Evolutionary conservation across 2,797 vertebrate genomes (phyloP).

Genomic region (Scyliorhinus canicula): DNA sequence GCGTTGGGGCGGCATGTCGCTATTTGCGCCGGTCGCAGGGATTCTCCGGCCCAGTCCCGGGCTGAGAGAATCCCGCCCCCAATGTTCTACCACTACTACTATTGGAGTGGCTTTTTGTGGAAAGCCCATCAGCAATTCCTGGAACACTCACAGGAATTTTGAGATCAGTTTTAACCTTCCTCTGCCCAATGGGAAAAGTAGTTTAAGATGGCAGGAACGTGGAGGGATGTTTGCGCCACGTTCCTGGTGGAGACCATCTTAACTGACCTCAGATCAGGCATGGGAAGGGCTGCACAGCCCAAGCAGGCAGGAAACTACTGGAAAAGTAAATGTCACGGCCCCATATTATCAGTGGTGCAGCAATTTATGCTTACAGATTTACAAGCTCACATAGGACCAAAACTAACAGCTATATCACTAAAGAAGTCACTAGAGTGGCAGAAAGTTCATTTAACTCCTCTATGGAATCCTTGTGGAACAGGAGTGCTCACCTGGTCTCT

Average conservation of each 20-base stretch:
- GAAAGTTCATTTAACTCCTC: background rate
- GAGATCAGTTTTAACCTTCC: background rate
- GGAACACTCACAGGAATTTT: background rate
- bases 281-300: background rate
- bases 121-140: background rate
- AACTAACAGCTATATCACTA: too few relatives aligned
- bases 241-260: background rate
- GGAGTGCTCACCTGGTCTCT: too few relatives aligned
- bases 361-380: background rate
- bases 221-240: background rate
- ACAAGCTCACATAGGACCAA: too few relatives aligned
- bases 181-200: background rate
- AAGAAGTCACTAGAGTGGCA: too few relatives aligned
- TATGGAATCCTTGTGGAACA: background rate
- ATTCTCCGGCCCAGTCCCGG: too few relatives aligned
- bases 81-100: background rate
- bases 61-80: too few relatives aligned
- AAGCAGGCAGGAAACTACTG: background rate
- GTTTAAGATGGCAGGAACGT: background rate
- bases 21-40: too few relatives aligned
- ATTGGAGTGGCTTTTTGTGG: too few relatives aligned
- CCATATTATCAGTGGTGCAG: background rate
- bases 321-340: background rate
- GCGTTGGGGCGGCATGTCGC: too few relatives aligned
- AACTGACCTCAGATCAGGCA: background rate